Evolutionary conservation across 2,888 invertebrate species (phyloP), one percentile per base, ranked within the genome.

Genomic region (Ctena decussata): DNA sequence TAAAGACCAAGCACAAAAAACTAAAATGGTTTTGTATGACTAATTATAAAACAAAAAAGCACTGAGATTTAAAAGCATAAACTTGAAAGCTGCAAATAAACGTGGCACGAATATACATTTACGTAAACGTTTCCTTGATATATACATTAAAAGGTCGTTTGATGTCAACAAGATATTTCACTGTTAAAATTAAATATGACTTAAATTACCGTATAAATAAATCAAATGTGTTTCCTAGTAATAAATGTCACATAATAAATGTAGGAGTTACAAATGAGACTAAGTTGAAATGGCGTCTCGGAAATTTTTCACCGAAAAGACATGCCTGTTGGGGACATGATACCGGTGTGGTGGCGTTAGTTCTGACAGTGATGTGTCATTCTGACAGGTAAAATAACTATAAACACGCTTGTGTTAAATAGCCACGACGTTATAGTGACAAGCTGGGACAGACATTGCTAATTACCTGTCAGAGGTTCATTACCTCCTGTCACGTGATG

Each of bases 321-420:
- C 27, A 60, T 60, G 75, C 77, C 88, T 80, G 2, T 35, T 41
- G 77, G 88, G 83, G 85, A 84, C 85, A 78, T 46, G 75, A 71
- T 84, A 80, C 84, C 82, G 84, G 87, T 87, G 77, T 79, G 84
- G 84, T 84, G 73, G 57, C 53, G 39, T 32, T 60, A 44, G 35
- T 41, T 49, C 18, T 88, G 88, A 86, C 88, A 88, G 84, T 77
- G 84, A 88, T 86, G 79, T 78, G 85, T 84, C 73, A 74, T 49
- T 57, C 49, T 84, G 84, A 87, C 84, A 84, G 80, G 53, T 46
- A 72, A 72, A 72, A 72, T 46, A 44, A 72, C 72, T 46, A 65
- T 65, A 65, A 44, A 78, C 86, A 86, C 84, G 82, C 84, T 84
- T 84, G 81, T 84, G 80, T 69, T 65, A 65, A 84, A 76, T 72